Percentiles rank a stretch among this genome's conserved stretches.
phyloP scores from a whole-genome alignment of 2,888 invertebrate genomes.

The Noctuana brunneofusca region DNA sequence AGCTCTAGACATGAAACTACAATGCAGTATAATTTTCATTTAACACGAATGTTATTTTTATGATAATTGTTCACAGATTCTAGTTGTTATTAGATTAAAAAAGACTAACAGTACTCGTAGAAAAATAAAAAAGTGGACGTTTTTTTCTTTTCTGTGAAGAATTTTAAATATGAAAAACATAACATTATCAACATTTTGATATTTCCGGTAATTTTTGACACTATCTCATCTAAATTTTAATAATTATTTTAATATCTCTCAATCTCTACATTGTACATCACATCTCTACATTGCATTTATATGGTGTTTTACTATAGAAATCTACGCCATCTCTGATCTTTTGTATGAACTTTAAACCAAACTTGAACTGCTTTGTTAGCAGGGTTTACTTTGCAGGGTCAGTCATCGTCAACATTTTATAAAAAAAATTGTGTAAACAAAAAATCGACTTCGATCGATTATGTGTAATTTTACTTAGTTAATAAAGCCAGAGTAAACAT shows the following conservation, averaged over 20 bases:
- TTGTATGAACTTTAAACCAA: constrained; percentile 37
- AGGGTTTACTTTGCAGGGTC: neutral
- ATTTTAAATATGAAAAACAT: too few species aligned
- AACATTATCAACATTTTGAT: neutral
- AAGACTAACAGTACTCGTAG: too few species aligned
- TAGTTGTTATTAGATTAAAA: too few species aligned
- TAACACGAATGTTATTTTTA: neutral
- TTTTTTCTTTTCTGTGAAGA: too few species aligned
- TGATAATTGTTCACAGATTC: neutral
- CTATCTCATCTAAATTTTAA: neutral
- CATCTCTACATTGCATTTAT: neutral
- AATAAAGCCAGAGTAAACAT: too few species aligned
- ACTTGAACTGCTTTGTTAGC: neutral
- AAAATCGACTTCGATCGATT: too few species aligned
- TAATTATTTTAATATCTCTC: neutral
- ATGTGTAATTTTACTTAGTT: too few species aligned
- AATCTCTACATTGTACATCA: neutral
- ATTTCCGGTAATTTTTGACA: too few species aligned
- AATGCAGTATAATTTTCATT: neutral
- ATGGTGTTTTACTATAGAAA: neutral
- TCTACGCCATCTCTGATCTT: constrained; percentile 48
- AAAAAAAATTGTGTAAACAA: too few species aligned
- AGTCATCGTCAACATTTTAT: constrained; percentile 18
- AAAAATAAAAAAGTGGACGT: too few species aligned
- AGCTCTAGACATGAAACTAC: neutral